Evolutionary conservation across 2,113 vertebrate species (phyloP).

Genomic region (Seriola rivoliana): DNA sequence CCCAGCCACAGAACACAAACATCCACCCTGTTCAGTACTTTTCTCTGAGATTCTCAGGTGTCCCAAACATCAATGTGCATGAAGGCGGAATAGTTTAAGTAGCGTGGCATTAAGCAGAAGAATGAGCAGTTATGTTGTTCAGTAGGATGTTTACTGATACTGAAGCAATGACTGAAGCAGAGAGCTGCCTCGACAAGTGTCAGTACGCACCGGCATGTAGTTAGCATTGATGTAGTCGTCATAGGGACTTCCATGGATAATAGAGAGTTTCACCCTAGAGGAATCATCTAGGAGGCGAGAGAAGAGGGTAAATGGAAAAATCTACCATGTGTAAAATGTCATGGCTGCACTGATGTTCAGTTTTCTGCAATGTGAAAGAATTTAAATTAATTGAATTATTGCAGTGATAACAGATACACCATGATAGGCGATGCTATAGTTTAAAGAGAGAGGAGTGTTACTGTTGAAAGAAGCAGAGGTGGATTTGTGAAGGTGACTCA

Average conservation of each 20-base stretch:
- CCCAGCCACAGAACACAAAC: conserved; percentile 17
- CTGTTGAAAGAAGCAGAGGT: conserved; percentile 22
- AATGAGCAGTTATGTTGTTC: background rate
- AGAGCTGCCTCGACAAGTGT: conserved; percentile 36
- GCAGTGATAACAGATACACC: background rate
- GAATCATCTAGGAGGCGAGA: conserved; percentile 87
- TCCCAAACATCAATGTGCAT: background rate
- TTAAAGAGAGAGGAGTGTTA: conserved; percentile 7
- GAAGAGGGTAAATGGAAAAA: conserved; percentile 38
- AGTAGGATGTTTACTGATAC: background rate
- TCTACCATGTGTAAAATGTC: background rate
- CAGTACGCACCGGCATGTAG: conserved; percentile 92
- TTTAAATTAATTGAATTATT: background rate
- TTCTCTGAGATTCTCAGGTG: background rate
- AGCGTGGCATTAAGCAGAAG: conserved; percentile 1
- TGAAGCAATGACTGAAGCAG: conserved; percentile 33
- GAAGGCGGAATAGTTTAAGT: background rate
- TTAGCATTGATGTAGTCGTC: conserved; percentile 98
- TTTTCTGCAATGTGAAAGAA: background rate
- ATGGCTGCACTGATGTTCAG: background rate
- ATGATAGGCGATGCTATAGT: background rate
- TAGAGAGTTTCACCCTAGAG: conserved; percentile 94
- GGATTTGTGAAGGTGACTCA: conserved; percentile 81
- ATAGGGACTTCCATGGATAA: conserved; percentile 79
- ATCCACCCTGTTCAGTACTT: background rate